A percentile compares a stretch with the other conserved stretches of the same genome.
Conservation (phyloP, 2,888 invertebrate genomes). For the Acronicta aceris region DNA sequence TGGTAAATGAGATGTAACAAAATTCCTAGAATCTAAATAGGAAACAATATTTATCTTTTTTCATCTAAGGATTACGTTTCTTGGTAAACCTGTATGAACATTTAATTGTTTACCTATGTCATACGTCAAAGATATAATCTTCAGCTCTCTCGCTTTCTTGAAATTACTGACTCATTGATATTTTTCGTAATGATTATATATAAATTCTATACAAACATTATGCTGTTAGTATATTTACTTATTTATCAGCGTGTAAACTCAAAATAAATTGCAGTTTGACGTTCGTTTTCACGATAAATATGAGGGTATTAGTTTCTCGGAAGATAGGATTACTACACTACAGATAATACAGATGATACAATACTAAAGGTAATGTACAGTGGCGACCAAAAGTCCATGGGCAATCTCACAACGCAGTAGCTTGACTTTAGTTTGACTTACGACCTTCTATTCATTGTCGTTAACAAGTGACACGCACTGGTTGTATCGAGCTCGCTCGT, state of each 20-base stretch:
- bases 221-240: slow-evolving; percentile 28
- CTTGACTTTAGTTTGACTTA: too few species aligned
- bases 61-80: slow-evolving; percentile 3
- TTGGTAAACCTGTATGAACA: slow-evolving; percentile 9
- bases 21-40: too few species aligned
- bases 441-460: too few species aligned
- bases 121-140: slow-evolving; percentile 27
- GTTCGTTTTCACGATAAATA: slow-evolving; percentile 36
- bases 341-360: too few species aligned
- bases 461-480: too few species aligned
- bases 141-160: slow-evolving; percentile 12
- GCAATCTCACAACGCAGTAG: too few species aligned
- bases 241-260: slow-evolving; percentile 34
- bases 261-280: slow-evolving; percentile 29
- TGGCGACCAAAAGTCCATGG: too few species aligned
- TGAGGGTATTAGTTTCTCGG: slow-evolving; percentile 41
- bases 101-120: slow-evolving; percentile 11
- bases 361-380: too few species aligned
- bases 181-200: slow-evolving; percentile 37
- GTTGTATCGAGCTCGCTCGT: too few species aligned
- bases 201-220: slow-evolving; percentile 26
- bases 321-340: slow-evolving; percentile 25
- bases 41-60: too few species aligned
- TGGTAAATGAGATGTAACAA: too few species aligned
- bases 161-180: slow-evolving; percentile 34